Evolutionary conservation across 2,113 vertebrate species (phyloP).

Genomic region (Kobus ellipsiprymnus): DNA sequence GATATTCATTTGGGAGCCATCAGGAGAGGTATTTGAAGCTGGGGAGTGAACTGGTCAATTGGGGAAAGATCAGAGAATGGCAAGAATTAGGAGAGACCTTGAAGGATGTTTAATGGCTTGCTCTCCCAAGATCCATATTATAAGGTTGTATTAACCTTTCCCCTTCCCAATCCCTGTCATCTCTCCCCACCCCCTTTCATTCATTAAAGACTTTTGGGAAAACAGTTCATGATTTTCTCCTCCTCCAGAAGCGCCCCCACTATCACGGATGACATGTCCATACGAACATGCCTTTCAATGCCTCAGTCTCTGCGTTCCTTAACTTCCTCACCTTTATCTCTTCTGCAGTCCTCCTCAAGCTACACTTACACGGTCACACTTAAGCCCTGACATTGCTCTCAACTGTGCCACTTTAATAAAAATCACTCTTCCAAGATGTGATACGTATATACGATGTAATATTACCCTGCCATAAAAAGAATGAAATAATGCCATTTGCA

Average conservation of each 20-base stretch:
- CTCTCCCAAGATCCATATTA: not conserved
- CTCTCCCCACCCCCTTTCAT: not conserved
- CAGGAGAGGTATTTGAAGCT: not conserved
- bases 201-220: not conserved
- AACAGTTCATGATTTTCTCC: not conserved
- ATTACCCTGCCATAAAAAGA: not conserved
- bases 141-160: not conserved
- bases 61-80: not conserved
- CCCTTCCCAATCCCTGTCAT: not conserved
- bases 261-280: not conserved
- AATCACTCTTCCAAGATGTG: not conserved
- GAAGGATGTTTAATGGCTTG: not conserved
- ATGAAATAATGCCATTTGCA: not conserved
- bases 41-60: not conserved
- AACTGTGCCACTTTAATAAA: not conserved
- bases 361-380: not conserved
- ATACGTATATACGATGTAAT: not conserved
- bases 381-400: not conserved
- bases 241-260: not conserved
- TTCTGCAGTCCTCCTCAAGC: not conserved
- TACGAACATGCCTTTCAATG: not conserved
- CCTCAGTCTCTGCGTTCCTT: not conserved
- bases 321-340: not conserved
- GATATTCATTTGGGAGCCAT: not conserved
- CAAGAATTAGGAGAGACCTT: not conserved